These are phyloP conservation scores for Orius insidiosus DNA, from an alignment of 1,140 invertebrate genomes.

Conservation along the genomic window DNA sequence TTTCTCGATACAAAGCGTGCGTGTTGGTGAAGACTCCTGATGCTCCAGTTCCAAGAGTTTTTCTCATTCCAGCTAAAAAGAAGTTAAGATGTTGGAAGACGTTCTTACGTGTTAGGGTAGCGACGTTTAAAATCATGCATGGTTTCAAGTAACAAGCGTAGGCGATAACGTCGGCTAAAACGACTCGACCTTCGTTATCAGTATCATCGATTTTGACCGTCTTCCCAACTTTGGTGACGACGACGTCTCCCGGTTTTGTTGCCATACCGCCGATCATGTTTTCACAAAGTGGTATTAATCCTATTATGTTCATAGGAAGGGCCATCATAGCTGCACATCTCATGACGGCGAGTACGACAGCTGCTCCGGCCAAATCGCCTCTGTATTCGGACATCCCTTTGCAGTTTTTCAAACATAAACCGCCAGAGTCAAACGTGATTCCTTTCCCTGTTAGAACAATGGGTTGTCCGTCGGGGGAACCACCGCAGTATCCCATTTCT, in stretches of 20 bases:
- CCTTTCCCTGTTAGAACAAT: constrained; percentile 44
- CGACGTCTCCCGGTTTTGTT: constrained; percentile 70
- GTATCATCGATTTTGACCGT: constrained; percentile 48
- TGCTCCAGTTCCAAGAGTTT: constrained; percentile 35
- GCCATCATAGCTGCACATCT: constrained; percentile 45
- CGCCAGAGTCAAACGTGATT: constrained; percentile 77
- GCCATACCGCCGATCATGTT: constrained; percentile 70
- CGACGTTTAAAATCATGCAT: constrained; percentile 37
- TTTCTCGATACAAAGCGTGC: constrained; percentile 27
- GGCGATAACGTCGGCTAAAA: constrained; percentile 43
- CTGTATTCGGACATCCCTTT: constrained; percentile 63
- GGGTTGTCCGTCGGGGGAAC: constrained; percentile 21
- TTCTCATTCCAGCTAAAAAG: constrained; percentile 21
- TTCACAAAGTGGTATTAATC: constrained; percentile 59
- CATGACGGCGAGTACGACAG: constrained; percentile 51
- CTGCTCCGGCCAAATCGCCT: constrained; percentile 78
- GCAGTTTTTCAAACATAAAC: constrained; percentile 61
- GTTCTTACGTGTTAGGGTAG: constrained; percentile 35
- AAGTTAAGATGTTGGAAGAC: background rate
- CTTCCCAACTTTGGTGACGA: constrained; percentile 64
- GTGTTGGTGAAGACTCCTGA: constrained; percentile 38
- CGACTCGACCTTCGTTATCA: constrained; percentile 45
- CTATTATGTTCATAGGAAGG: constrained; percentile 54
- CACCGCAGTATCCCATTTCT: constrained; percentile 28
- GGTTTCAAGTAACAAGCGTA: constrained; percentile 31